phyloP scores from a whole-genome alignment of 1,140 invertebrate genomes.

The Drosophila trapezifrons region DNA sequence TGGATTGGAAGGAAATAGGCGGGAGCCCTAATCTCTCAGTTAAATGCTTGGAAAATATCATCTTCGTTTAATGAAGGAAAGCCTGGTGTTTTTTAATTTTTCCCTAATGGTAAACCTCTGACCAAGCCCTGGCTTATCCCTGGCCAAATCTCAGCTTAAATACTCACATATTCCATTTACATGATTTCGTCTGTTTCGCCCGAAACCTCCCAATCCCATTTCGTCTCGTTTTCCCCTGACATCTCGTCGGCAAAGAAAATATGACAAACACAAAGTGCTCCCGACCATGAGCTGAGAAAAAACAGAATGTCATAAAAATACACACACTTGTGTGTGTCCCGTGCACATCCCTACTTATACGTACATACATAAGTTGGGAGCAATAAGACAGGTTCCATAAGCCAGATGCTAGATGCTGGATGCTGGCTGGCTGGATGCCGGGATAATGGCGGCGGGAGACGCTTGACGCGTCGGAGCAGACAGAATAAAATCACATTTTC shows the following conservation, averaged over 20 bases:
- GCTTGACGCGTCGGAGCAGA: constrained; percentile 48
- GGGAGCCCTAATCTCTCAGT: neutral
- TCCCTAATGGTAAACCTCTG: neutral
- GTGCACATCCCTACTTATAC: constrained; percentile 4
- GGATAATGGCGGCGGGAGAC: constrained; percentile 12
- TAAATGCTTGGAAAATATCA: neutral
- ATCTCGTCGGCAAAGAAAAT: constrained; percentile 18
- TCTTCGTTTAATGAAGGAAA: neutral
- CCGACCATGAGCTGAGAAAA: constrained; percentile 3
- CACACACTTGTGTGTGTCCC: constrained; percentile 13
- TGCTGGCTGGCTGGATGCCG: constrained; percentile 1
- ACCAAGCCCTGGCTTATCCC: neutral
- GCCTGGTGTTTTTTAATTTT: constrained; percentile 1
- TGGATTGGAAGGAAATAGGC: constrained; percentile 19
- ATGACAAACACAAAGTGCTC: constrained; percentile 39
- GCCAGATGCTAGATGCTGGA: constrained; percentile 24
- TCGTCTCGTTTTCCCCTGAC: constrained; percentile 12
- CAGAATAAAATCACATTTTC: constrained; percentile 73
- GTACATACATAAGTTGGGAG: neutral
- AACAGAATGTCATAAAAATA: constrained; percentile 49
- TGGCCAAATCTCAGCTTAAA: constrained; percentile 13
- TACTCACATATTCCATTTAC: constrained; percentile 41
- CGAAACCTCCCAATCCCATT: constrained; percentile 3
- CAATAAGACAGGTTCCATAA: constrained; percentile 52
- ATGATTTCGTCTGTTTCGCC: constrained; percentile 10